phyloP scores from a whole-genome alignment of 1,140 invertebrate species.

The Gonioctena quinquepunctata region DNA sequence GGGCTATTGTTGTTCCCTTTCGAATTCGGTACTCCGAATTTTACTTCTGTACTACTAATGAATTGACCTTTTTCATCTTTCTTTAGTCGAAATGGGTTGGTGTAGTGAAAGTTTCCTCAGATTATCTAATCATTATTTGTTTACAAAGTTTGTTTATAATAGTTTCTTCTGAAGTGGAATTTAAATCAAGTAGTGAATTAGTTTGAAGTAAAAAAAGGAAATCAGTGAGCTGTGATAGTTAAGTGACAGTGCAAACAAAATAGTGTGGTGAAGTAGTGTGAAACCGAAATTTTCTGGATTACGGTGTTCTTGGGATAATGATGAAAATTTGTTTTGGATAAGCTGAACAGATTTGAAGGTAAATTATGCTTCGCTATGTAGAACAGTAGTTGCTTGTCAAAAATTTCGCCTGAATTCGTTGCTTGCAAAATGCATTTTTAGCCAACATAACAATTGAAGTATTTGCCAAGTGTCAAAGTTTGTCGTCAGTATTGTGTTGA shows the following conservation, averaged over 20 bases:
- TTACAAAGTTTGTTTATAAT: slow-evolving; percentile 11
- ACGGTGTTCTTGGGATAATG: slow-evolving; percentile 9
- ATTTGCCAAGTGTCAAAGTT: slow-evolving; percentile 6
- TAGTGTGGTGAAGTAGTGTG: slow-evolving; percentile 11
- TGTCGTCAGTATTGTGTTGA: neutral
- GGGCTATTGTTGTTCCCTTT: slow-evolving; percentile 38
- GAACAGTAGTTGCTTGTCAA: neutral
- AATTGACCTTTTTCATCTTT: neutral
- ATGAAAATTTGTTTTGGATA: neutral
- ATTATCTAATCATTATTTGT: neutral
- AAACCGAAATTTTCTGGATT: slow-evolving; percentile 14
- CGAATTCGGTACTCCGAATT: neutral
- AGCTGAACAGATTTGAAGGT: neutral
- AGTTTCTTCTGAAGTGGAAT: neutral
- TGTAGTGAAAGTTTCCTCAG: neutral
- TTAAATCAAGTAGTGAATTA: neutral
- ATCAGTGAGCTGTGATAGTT: slow-evolving; percentile 18
- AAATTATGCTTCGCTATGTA: neutral
- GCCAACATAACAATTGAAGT: slow-evolving; percentile 1
- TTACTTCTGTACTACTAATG: neutral
- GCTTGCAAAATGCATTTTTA: neutral
- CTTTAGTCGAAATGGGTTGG: neutral
- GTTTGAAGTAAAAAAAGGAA: neutral
- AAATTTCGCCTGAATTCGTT: neutral
- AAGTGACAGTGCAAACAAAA: slow-evolving; percentile 24